Conservation (phyloP, 2,797 vertebrate species). For the Silurus aristotelis region DNA sequence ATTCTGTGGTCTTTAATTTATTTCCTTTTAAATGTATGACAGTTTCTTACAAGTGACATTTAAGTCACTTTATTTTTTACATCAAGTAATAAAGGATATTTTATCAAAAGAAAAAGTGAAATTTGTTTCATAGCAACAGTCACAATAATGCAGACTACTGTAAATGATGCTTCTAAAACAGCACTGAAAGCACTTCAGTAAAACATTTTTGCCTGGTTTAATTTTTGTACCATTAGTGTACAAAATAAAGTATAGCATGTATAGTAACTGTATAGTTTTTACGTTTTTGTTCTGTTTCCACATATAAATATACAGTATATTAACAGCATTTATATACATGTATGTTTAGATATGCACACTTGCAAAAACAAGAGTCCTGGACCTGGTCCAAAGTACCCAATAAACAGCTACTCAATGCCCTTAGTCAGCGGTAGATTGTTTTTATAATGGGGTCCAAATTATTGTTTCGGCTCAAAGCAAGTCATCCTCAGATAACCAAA, state of each 20-base stretch:
- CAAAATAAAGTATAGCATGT: too few species aligned
- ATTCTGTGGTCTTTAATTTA: too few species aligned
- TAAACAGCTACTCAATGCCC: constrained; percentile 32
- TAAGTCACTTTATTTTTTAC: background rate
- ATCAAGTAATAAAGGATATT: background rate
- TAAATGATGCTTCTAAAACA: background rate
- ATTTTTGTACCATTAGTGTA: background rate
- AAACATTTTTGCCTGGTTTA: background rate
- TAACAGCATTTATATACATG: constrained; percentile 19
- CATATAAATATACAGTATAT: background rate
- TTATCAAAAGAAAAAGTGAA: background rate
- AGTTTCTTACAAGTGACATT: background rate
- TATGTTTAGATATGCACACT: background rate
- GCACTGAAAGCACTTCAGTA: background rate
- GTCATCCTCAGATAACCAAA: constrained; percentile 18
- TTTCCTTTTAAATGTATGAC: too few species aligned
- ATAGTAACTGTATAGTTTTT: background rate
- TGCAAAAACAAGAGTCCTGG: constrained; percentile 9
- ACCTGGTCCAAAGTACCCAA: background rate
- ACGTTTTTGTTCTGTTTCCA: constrained; percentile 4
- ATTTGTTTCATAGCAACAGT: background rate
- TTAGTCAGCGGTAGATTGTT: constrained; percentile 45
- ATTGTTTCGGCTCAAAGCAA: constrained; percentile 25
- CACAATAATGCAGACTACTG: background rate
- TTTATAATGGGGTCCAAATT: constrained; percentile 51